A percentile compares a stretch with the other conserved stretches of the same genome.
Evolutionary conservation across 2,888 invertebrate species (phyloP).

Genomic region (Halictus quadricinctus): DNA sequence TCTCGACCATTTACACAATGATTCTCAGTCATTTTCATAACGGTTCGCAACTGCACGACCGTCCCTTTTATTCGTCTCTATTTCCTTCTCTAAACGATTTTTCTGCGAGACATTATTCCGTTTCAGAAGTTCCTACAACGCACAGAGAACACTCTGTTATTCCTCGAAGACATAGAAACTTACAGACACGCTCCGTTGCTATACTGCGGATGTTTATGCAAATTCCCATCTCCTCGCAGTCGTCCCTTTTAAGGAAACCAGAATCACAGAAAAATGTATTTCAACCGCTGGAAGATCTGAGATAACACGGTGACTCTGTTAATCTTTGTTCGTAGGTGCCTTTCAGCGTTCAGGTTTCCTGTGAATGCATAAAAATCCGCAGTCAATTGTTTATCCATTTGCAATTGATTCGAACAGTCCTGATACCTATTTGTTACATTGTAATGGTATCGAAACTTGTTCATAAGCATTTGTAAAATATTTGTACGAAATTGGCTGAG

Average conservation of each 20-base stretch:
- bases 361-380: not conserved
- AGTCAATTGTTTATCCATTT: not conserved
- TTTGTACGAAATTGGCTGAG: not conserved
- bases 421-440: not conserved
- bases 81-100: not conserved
- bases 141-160: not conserved
- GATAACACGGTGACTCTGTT: not conserved
- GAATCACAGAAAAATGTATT: not conserved
- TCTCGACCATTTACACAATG: not conserved
- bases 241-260: not conserved
- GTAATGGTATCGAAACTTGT: not conserved
- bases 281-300: not conserved
- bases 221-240: not conserved
- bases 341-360: not conserved
- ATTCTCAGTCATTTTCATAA: not conserved
- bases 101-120: not conserved
- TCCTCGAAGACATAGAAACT: not conserved
- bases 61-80: not conserved
- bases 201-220: conserved; percentile 5
- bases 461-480: not conserved
- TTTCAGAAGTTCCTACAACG: not conserved
- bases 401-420: not conserved
- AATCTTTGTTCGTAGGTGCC: not conserved
- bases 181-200: conserved; percentile 1
- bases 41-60: not conserved